Conservation (phyloP, 1,140 invertebrate genomes). For the Teleogryllus occipitalis region DNA sequence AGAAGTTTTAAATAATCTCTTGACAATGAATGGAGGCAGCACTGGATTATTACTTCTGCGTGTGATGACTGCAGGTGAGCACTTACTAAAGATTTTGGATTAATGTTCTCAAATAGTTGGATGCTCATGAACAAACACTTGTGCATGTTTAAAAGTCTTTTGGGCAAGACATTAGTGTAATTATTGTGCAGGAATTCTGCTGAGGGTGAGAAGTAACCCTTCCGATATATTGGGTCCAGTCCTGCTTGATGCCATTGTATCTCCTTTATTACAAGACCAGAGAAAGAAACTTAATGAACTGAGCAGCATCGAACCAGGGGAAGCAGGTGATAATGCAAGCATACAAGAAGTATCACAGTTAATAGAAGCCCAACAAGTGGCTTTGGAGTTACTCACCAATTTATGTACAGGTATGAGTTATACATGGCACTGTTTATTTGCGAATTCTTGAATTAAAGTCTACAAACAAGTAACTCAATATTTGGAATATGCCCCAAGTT, state of each 20-base stretch:
- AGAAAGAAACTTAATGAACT: slow-evolving; percentile 28
- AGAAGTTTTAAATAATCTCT: slow-evolving; percentile 37
- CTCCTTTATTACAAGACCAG: slow-evolving; percentile 37
- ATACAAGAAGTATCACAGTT: slow-evolving; percentile 38
- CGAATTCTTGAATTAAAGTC: no score
- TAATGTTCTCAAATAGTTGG: no score
- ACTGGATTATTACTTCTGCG: slow-evolving; percentile 42
- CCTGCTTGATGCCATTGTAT: background rate
- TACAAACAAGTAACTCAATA: no score
- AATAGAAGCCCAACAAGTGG: slow-evolving; percentile 52
- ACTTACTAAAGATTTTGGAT: no score
- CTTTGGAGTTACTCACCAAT: slow-evolving; percentile 61
- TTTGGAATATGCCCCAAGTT: no score
- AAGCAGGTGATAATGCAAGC: slow-evolving; percentile 28
- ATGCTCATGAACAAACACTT: no score
- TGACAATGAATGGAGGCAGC: slow-evolving; percentile 37
- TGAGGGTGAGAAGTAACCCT: no score
- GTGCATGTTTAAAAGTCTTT: no score
- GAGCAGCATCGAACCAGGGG: slow-evolving; percentile 29
- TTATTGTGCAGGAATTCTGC: no score
- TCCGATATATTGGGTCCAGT: background rate
- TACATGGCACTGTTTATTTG: no score
- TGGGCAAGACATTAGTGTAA: no score
- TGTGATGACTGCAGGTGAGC: slow-evolving; percentile 42
- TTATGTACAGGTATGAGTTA: slow-evolving; percentile 53